Evolutionary conservation across 2,113 vertebrate species (phyloP).

Genomic region (Galemys pyrenaicus): DNA sequence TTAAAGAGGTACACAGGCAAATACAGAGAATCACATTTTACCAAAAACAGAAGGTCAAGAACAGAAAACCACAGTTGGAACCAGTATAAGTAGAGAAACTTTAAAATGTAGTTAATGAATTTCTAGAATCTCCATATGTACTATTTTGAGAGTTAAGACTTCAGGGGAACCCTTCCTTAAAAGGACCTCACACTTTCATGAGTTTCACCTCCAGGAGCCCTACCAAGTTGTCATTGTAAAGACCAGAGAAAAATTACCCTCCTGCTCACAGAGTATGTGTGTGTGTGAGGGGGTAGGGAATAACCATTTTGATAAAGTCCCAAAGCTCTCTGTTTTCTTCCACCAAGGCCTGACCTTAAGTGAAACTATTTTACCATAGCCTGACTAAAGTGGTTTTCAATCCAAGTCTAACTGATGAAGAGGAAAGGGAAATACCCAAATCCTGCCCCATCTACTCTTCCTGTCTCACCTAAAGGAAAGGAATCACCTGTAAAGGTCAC

Average conservation of each 20-base stretch:
- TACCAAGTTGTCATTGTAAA: not conserved
- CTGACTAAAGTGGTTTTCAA: not conserved
- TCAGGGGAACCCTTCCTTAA: not conserved
- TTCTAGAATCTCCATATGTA: not conserved
- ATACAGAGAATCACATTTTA: not conserved
- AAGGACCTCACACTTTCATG: not conserved
- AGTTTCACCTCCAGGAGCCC: not conserved
- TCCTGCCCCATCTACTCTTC: not conserved
- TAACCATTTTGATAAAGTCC: not conserved
- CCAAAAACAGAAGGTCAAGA: not conserved
- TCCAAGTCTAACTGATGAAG: not conserved
- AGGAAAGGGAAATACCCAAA: not conserved
- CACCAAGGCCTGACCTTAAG: not conserved
- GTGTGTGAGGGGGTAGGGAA: no score
- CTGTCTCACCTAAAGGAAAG: not conserved
- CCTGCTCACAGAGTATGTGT: not conserved
- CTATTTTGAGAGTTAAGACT: not conserved
- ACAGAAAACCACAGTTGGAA: not conserved
- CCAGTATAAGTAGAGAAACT: not conserved
- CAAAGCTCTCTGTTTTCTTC: not conserved
- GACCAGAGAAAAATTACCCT: no score
- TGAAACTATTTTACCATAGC: not conserved
- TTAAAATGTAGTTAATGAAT: not conserved
- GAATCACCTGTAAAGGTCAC: not conserved
- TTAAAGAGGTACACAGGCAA: not conserved